Evolutionary conservation across 2,113 vertebrate genomes (phyloP).

Genomic region (Petromus typicus): DNA sequence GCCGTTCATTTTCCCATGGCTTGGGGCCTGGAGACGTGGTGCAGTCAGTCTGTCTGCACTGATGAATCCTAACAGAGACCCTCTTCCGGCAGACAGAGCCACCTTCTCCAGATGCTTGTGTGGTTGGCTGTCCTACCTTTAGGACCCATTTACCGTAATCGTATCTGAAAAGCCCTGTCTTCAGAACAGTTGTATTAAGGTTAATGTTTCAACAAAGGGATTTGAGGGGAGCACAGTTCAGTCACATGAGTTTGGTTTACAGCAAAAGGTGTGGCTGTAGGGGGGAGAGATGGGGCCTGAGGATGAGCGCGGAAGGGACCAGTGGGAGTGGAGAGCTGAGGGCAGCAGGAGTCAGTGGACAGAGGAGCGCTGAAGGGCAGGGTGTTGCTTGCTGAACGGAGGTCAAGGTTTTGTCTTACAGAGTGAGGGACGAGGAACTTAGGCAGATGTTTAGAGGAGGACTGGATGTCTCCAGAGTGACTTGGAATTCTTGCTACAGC

Average conservation of each 20-base stretch:
- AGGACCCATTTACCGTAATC: background rate
- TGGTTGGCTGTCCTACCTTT: background rate
- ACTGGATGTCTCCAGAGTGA: background rate
- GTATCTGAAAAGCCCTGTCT: background rate
- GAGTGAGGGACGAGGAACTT: background rate
- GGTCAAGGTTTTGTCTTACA: background rate
- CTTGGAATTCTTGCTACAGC: slow-evolving; percentile 9
- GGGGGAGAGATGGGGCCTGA: background rate
- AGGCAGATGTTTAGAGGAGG: background rate
- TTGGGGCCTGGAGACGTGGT: background rate
- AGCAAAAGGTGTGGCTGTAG: background rate
- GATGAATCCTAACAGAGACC: background rate
- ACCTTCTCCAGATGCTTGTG: accelerated
- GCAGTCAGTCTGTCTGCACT: background rate
- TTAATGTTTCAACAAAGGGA: background rate
- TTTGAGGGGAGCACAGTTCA: background rate
- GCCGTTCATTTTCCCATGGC: background rate
- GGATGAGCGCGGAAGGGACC: background rate
- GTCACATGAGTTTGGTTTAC: background rate
- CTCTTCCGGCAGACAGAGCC: background rate
- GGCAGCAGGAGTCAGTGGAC: background rate
- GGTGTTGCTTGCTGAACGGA: background rate
- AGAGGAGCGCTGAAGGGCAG: background rate
- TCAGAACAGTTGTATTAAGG: background rate
- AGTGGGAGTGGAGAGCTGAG: background rate